Base-by-base conservation (phyloP, 2,113 vertebrate species). In the Apistogramma diplotaenia region DNA sequence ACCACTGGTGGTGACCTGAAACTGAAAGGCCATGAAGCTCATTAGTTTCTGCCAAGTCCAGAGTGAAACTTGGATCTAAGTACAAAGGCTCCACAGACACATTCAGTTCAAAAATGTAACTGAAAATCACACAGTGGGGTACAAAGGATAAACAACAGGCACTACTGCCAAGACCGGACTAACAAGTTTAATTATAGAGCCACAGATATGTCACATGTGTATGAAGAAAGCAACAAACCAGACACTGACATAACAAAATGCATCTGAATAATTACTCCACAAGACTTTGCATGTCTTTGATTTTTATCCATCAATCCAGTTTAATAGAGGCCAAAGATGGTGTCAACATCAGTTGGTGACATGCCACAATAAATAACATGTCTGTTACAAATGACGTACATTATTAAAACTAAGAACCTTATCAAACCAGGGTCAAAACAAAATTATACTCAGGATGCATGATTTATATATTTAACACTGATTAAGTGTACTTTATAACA, bases 181-280 rank as follows among this genome's bases (percentile, higher is more conserved):
- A 65, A 51, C 31, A 55, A 56, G 54, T 72, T 56, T 78, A 81
- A 85, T 81, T 83, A 74, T 35, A 46, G 56, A 40, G 51, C 51
- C 16, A 54, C 18, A 67, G 19, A 79, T 59, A 21, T 60, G 33
- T 73, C 79, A 73, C 62, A 79, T 10, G 18, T 11, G 29, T 40
- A 31, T 4, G 23, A 70, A 61, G 12, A 46, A 23, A 33, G 74
- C 55, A 70, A 37, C 37, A 76, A 60, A 65, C 10, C 12, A 82
- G 23, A 61, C 43, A 15, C 12, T 61, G 54, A 54, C 59, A 27
- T 25, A 55, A 59, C 33, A 29, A 15, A 46, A 62, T 9, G 46
- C 49, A 21, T 37, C 16, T 25, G n/a, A 19, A 33, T 31, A 49
- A 35, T 55, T 56, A 56, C 9, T 12, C 6, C 18, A 8, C 31